A percentile compares a stretch with the other conserved stretches of the same genome.
Evolutionary conservation across 1,140 invertebrate species (phyloP).

Genomic region (Lordiphosa clarofinis): DNA sequence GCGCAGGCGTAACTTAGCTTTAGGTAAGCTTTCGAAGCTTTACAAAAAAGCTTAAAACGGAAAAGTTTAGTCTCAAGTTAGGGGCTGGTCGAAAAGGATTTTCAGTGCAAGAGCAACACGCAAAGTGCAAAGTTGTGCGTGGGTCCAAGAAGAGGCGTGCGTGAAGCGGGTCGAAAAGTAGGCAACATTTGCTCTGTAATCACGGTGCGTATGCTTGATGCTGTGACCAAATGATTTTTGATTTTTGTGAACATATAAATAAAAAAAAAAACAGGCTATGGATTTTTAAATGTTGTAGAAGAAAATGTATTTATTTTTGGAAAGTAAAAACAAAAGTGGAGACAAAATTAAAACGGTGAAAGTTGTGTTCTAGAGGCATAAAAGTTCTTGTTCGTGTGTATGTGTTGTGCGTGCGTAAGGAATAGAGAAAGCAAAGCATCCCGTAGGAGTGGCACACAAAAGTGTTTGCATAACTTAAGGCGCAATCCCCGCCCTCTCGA

Average conservation of each 20-base stretch:
- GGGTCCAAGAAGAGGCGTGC: conserved; percentile 14
- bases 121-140: conserved; percentile 52
- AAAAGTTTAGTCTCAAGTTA: conserved; percentile 42
- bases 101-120: conserved; percentile 51
- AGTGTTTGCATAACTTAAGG: conserved; percentile 72
- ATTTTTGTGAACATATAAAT: conserved; percentile 8
- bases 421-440: conserved; percentile 73
- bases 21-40: conserved; percentile 33
- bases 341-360: conserved; percentile 6
- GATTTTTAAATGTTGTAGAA: conserved; percentile 33
- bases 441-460: conserved; percentile 68
- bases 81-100: conserved; percentile 26
- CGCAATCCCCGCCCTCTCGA: conserved; percentile 10
- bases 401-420: conserved; percentile 54
- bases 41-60: conserved; percentile 27
- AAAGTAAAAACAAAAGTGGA: conserved; percentile 27
- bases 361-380: conserved; percentile 14
- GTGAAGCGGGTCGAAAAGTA: conserved; percentile 32
- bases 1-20: conserved; percentile 60
- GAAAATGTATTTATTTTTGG: conserved; percentile 2
- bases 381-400: conserved; percentile 37
- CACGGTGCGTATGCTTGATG: conserved; percentile 53
- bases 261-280: conserved; percentile 20
- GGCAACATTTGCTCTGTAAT: conserved; percentile 31
- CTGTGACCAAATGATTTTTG: conserved; percentile 4